Conservation (phyloP, 2,888 invertebrate genomes). For the Ectemnius continuus region DNA sequence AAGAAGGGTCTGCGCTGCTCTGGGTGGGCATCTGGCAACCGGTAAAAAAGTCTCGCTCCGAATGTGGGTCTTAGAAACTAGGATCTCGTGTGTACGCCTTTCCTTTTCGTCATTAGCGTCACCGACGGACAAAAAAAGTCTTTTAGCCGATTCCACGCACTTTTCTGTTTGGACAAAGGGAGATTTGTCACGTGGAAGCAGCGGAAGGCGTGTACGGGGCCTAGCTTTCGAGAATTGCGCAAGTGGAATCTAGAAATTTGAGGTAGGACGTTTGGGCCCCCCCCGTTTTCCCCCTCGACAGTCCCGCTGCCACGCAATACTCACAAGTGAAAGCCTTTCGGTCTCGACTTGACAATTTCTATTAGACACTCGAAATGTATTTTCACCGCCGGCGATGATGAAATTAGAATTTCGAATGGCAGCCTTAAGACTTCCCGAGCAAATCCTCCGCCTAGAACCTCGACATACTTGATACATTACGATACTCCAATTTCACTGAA, state of each 20-base stretch:
- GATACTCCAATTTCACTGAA: too few species aligned
- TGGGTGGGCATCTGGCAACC: slow-evolving; percentile 13
- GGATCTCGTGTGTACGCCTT: slow-evolving; percentile 11
- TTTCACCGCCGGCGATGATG: slow-evolving; percentile 26
- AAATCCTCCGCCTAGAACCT: not conserved
- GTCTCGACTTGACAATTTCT: slow-evolving; percentile 40
- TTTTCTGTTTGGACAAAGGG: slow-evolving; percentile 29
- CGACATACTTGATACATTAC: too few species aligned
- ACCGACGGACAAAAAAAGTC: slow-evolving; percentile 8
- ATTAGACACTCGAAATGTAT: slow-evolving; percentile 49
- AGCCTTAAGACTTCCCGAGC: too few species aligned
- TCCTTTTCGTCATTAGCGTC: slow-evolving; percentile 32
- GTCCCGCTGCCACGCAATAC: slow-evolving; percentile 14
- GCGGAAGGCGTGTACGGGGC: slow-evolving; percentile 1
- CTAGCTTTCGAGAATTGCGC: slow-evolving; percentile 35
- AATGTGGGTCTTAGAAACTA: slow-evolving; percentile 24
- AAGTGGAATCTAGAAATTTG: slow-evolving; percentile 56
- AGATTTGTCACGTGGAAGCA: slow-evolving; percentile 39
- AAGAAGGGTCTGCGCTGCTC: not conserved
- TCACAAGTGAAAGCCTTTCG: slow-evolving; percentile 53
- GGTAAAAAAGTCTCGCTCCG: slow-evolving; percentile 25
- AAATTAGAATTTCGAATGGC: slow-evolving; percentile 40
- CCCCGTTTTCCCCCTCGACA: slow-evolving; percentile 5
- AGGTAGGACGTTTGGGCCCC: slow-evolving; percentile 39
- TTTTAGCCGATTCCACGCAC: not conserved